phyloP scores from a whole-genome alignment of 37 sponge, comb jelly and placozoan species.

The Halisarca cf. caerulea region DNA sequence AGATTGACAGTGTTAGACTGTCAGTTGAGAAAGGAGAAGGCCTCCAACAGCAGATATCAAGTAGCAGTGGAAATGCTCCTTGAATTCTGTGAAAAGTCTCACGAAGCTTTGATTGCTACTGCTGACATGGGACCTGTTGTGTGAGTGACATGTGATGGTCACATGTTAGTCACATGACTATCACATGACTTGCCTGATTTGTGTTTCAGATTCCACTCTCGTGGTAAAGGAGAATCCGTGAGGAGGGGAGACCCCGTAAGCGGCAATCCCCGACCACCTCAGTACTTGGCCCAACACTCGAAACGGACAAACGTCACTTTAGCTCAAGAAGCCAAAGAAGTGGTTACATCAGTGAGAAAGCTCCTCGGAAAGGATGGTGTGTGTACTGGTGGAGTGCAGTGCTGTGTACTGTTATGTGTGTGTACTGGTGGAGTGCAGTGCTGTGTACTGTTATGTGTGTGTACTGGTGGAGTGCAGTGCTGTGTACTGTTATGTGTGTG shows the following conservation, averaged over 20 bases:
- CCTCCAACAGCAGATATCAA: slow-evolving; percentile 44
- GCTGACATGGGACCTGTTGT: not conserved
- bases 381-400: not conserved
- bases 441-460: too few relatives aligned
- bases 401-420: too few relatives aligned
- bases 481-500: too few relatives aligned
- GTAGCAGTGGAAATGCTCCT: slow-evolving; percentile 58
- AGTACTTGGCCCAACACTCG: slow-evolving; percentile 69
- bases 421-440: too few relatives aligned
- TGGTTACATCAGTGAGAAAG: slow-evolving; percentile 42
- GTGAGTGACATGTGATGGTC: not conserved
- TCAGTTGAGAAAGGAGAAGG: slow-evolving; percentile 57
- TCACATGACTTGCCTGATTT: not conserved
- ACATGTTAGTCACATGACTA: slow-evolving; percentile 1
- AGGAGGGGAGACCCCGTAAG: slow-evolving; percentile 64
- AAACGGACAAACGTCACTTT: slow-evolving; percentile 52
- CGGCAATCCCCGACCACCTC: slow-evolving; percentile 81
- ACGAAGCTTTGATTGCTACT: not conserved
- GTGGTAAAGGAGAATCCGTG: slow-evolving; percentile 64
- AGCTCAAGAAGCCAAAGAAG: slow-evolving; percentile 75
- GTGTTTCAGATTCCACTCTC: slow-evolving; percentile 58
- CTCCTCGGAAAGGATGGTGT: slow-evolving; percentile 55
- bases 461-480: too few relatives aligned
- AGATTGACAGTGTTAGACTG: slow-evolving; percentile 55
- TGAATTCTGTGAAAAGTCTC: slow-evolving; percentile 50